Evolutionary conservation across 2,797 vertebrate species (phyloP).

Genomic region (Philypnodon macrostomus): DNA sequence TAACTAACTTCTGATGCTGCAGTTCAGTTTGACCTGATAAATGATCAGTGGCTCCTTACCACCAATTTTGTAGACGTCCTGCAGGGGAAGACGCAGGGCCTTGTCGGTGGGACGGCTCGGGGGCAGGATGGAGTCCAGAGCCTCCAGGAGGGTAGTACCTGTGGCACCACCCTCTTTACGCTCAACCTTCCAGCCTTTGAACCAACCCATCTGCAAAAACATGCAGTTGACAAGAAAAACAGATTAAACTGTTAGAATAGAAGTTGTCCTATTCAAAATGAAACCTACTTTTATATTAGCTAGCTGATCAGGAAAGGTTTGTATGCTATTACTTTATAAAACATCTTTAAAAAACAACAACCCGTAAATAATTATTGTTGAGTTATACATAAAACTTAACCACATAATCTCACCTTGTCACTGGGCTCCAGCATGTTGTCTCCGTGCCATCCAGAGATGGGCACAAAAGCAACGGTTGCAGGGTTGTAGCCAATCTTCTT

Average conservation of each 20-base stretch:
- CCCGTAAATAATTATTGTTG: no score
- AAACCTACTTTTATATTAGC: no score
- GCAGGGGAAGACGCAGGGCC: conserved; percentile 66
- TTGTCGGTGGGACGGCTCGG: conserved; percentile 64
- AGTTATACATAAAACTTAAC: no score
- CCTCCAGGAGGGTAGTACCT: conserved; percentile 61
- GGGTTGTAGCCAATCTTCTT: conserved; percentile 86
- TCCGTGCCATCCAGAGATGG: conserved; percentile 83
- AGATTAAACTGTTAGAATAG: not conserved
- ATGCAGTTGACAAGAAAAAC: not conserved
- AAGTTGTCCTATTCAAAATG: no score
- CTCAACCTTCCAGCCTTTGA: conserved; percentile 68
- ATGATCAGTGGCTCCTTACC: conserved; percentile 36
- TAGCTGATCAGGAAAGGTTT: no score
- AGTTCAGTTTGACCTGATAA: no score
- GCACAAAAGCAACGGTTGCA: conserved; percentile 73
- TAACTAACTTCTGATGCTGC: no score
- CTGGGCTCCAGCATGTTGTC: conserved; percentile 85
- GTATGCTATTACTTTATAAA: no score
- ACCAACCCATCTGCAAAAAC: conserved; percentile 63
- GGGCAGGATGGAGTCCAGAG: conserved; percentile 65
- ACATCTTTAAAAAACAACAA: conserved; percentile 79
- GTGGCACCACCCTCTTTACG: conserved; percentile 55
- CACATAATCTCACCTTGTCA: conserved; percentile 86
- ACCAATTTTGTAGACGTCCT: conserved; percentile 75